Evolutionary conservation across 2,113 vertebrate species (phyloP), one percentile per base, ranked within the genome.

Genomic region (Balaeniceps rex): DNA sequence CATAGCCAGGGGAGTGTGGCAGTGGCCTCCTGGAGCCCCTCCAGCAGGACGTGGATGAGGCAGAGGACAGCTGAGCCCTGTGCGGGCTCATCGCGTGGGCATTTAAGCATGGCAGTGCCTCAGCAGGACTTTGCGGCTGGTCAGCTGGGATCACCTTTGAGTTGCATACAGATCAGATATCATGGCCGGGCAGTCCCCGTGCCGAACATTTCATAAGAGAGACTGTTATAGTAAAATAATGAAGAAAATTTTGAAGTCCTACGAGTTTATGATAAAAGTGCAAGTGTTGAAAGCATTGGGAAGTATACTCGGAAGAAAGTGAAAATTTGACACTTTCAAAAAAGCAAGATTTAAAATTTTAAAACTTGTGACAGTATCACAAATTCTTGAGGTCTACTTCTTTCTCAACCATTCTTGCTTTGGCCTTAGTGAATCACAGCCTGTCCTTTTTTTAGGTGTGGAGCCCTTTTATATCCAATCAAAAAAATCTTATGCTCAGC

Each of bases 11-110:
- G 8, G 42, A 75, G 19, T 22, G 36, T 47, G 22, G 7, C 57
- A 63, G 14, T n/a, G 68, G 13, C 42, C 38, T 69, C n/a, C 69
- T 70, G 38, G 14, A 13, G 11, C 7, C 12, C 4, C 4, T 52
- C 8, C 47, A 85, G 79, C 23, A 36, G 66, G 57, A 40, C 0
- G 0, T 23, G 69, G 38, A 14, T 52, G 47, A 33, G 16, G 7
- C 34, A n/a, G 14, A 68, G 19, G 31, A 58, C 23, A 78, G 42
- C 65, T 60, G 65, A 68, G 38, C 13, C 19, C 60, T 34, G 3
- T 0, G 0, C 11, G 24, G 24, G 24, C 24, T 76, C 12, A 10
- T 19, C 4, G 4, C 0, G 0, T 14, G 49, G 60, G 22, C 22
- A 5, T 49, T 74, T 17, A 81, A 47, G 14, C 44, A 66, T 0